Conservation (phyloP, 2,888 invertebrate species). For the Graphium colonna region DNA sequence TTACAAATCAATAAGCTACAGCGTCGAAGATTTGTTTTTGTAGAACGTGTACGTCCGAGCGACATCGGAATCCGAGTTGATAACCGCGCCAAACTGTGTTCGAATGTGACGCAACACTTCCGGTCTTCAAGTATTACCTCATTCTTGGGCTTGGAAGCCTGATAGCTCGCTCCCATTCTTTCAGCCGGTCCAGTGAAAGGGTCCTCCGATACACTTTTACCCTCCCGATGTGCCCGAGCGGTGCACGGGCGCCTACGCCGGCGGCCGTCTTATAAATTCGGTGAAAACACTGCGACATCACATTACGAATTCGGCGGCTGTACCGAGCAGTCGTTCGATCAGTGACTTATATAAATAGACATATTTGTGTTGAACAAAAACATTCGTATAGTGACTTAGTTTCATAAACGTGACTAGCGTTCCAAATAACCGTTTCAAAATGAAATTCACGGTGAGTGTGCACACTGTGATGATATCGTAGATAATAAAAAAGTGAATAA, state of each 20-base stretch:
- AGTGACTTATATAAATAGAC: slow-evolving; percentile 36
- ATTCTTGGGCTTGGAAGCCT: slow-evolving; percentile 70
- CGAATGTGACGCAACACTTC: slow-evolving; percentile 64
- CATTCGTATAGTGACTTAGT: slow-evolving; percentile 67
- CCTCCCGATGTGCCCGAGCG: slow-evolving; percentile 54
- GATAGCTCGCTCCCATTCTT: slow-evolving; percentile 73
- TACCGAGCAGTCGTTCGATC: slow-evolving; percentile 62
- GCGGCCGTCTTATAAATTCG: slow-evolving; percentile 76
- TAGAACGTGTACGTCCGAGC: slow-evolving; percentile 30
- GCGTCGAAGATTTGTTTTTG: neutral
- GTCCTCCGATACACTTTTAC: slow-evolving; percentile 74
- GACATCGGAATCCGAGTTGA: slow-evolving; percentile 46
- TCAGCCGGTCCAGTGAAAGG: slow-evolving; percentile 74
- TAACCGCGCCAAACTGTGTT: slow-evolving; percentile 60
- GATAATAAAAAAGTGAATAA: slow-evolving; percentile 6
- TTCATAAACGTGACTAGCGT: slow-evolving; percentile 57
- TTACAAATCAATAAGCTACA: neutral
- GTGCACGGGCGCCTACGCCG: slow-evolving; percentile 51
- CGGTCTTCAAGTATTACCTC: slow-evolving; percentile 65
- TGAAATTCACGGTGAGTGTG: slow-evolving; percentile 79
- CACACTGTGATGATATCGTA: slow-evolving; percentile 36
- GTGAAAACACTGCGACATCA: slow-evolving; percentile 70
- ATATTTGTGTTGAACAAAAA: slow-evolving; percentile 46
- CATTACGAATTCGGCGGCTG: slow-evolving; percentile 79
- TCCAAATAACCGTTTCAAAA: slow-evolving; percentile 62